phyloP scores from a whole-genome alignment of 1,140 invertebrate species.

The Scaptomyza pallida region DNA sequence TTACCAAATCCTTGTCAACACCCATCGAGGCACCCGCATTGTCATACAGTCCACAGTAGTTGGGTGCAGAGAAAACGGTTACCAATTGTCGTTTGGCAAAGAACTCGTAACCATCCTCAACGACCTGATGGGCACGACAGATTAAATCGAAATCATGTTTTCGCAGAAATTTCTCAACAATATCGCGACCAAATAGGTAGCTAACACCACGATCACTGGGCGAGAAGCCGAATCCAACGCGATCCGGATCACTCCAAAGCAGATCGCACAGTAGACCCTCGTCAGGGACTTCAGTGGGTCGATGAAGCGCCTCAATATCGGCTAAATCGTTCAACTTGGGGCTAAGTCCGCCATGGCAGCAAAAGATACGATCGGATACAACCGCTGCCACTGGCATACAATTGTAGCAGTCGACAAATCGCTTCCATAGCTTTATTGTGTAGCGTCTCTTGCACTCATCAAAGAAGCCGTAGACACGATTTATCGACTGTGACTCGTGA shows the following conservation, averaged over 20 bases:
- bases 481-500: conserved; percentile 86
- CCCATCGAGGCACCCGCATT: conserved; percentile 99
- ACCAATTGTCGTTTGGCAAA: conserved; percentile 98
- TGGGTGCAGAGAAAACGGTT: conserved; percentile 93
- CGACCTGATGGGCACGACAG: conserved; percentile 97
- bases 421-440: conserved; percentile 99
- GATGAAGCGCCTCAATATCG: conserved; percentile 92
- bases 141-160: conserved; percentile 97
- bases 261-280: conserved; percentile 96
- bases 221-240: conserved; percentile 93
- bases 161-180: conserved; percentile 95
- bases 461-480: conserved; percentile 96
- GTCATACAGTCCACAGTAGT: conserved; percentile 94
- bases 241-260: conserved; percentile 99
- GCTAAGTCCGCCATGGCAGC: conserved; percentile 96
- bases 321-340: conserved; percentile 94
- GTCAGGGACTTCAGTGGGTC: conserved; percentile 95
- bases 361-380: conserved; percentile 98
- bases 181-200: conserved; percentile 96
- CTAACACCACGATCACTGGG: conserved; percentile 98
- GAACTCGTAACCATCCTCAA: conserved; percentile 99
- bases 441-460: conserved; percentile 98
- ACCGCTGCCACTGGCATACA: conserved; percentile 95
- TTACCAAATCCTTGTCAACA: conserved; percentile 98
- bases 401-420: conserved; percentile 88